A percentile compares a stretch with the other conserved stretches of the same genome.
Conservation (phyloP, 1,140 invertebrate species). For the Ostrea denselamellosa region DNA sequence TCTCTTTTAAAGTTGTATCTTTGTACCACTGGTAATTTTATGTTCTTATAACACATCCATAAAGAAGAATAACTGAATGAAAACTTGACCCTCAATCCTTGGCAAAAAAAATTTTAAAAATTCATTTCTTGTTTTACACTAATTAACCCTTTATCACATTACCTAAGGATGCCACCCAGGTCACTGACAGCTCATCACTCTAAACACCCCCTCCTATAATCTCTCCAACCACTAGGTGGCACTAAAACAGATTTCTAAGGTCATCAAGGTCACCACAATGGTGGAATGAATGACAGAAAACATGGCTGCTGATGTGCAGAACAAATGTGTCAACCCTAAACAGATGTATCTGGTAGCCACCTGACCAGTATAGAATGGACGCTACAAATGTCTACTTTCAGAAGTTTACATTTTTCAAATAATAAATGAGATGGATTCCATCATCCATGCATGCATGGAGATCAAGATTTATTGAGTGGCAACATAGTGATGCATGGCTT, state of each 20-base stretch:
- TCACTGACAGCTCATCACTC: not conserved
- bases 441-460: not conserved
- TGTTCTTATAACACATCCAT: too few relatives aligned
- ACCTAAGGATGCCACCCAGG: not conserved
- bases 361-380: not conserved
- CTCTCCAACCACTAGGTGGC: constrained; percentile 22
- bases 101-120: not conserved
- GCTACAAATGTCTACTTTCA: constrained; percentile 26
- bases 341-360: not conserved
- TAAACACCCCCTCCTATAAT: not conserved
- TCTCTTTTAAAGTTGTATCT: too few relatives aligned
- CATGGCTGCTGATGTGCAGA: constrained; percentile 12
- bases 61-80: too few relatives aligned
- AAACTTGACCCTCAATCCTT: too few relatives aligned
- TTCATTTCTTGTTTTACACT: not conserved
- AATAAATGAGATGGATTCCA: constrained; percentile 30
- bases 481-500: not conserved
- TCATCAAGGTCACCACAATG: constrained; percentile 10
- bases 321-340: constrained; percentile 12
- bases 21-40: too few relatives aligned
- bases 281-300: constrained; percentile 5
- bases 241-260: not conserved
- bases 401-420: constrained; percentile 2
- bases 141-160: not conserved
- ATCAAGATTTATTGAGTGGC: constrained; percentile 4